Evolutionary conservation across 2,888 invertebrate genomes (phyloP), one percentile per base, ranked within the genome.

Genomic region (Eustalomyia histrio): DNA sequence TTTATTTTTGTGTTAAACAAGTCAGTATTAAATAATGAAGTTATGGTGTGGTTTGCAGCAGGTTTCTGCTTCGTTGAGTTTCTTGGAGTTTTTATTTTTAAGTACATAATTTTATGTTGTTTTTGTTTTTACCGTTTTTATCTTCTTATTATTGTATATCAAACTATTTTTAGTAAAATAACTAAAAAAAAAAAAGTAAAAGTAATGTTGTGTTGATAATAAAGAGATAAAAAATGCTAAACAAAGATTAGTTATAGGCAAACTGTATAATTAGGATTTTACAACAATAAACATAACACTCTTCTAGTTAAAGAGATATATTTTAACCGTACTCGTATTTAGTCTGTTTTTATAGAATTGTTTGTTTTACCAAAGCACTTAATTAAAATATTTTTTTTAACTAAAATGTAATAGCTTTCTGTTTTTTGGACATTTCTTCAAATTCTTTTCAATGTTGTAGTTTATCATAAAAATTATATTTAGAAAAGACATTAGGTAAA

Each of bases 61-160:
- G 81, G 83, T 83, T 83, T 79, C 76, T 83, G 83, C 83, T 84
- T 79, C 76, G 82, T 16, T 83, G 80, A 79, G 35, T 79, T 79
- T 83, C 72, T 63, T 21, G 58, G 29, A n/a, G 71, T 55, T 43
- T 18, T 52, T 58, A 50, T 60, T 71, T 72, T 64, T 60, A 58
- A 35, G 39, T 58, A 33, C 35, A 64, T 63, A 50, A 58, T 17
- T 61, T 65, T 64, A 50, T 47, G 18, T 33, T 55, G 55, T 50
- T 68, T 39, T 33, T 61, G 64, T 10, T 65, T 58, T 76, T 71
- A 50, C 63, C 33, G 65, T 69, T 71, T 29, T 29, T 7, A 29
- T 76, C 53, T 33, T 75, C 43, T 67, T 12, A 16, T n/a, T 57
- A 69, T 69, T 60, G 24, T 1, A 47, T 35, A 21, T 55, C 29